Percentiles rank a stretch among this genome's conserved stretches.
These are phyloP conservation scores for Zaprionus davidi DNA, from an alignment of 1,140 invertebrate species.

Conservation along the genomic window DNA sequence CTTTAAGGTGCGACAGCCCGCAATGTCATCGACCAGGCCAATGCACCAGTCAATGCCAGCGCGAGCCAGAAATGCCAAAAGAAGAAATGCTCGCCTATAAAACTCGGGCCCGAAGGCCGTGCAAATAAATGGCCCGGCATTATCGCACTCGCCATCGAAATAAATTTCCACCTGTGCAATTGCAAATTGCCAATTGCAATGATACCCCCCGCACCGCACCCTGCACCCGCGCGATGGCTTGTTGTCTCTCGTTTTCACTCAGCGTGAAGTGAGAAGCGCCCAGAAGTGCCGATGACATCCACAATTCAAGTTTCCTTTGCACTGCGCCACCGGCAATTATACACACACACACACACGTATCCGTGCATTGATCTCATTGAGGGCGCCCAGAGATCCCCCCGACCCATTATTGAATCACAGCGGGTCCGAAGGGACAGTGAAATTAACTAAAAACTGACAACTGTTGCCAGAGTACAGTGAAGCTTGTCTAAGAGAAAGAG, in stretches of 20 bases:
- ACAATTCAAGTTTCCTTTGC: conserved; percentile 69
- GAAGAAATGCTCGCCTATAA: conserved; percentile 45
- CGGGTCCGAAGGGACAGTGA: conserved; percentile 38
- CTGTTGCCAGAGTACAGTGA: conserved; percentile 5
- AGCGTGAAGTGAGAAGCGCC: conserved; percentile 25
- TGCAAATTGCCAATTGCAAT: conserved; percentile 71
- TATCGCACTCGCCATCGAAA: conserved; percentile 80
- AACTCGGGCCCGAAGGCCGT: conserved; percentile 20
- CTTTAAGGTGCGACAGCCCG: conserved; percentile 36
- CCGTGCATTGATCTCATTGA: conserved; percentile 73
- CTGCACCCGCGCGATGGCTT: conserved; percentile 11
- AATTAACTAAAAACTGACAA: conserved; percentile 55
- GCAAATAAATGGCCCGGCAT: conserved; percentile 74
- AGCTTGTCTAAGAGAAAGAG: neutral
- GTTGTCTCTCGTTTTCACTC: conserved; percentile 55
- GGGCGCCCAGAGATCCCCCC: neutral
- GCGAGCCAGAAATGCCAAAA: conserved; percentile 24
- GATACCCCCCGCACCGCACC: conserved; percentile 42
- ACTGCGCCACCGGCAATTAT: conserved; percentile 62
- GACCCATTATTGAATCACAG: neutral
- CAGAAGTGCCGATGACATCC: conserved; percentile 42
- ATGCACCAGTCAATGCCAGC: conserved; percentile 49
- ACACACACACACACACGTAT: conserved; percentile 54
- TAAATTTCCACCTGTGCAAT: conserved; percentile 82
- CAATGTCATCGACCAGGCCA: conserved; percentile 55